Evolutionary conservation across 2,797 vertebrate species (phyloP).

Genomic region (Acanthurus tractus): DNA sequence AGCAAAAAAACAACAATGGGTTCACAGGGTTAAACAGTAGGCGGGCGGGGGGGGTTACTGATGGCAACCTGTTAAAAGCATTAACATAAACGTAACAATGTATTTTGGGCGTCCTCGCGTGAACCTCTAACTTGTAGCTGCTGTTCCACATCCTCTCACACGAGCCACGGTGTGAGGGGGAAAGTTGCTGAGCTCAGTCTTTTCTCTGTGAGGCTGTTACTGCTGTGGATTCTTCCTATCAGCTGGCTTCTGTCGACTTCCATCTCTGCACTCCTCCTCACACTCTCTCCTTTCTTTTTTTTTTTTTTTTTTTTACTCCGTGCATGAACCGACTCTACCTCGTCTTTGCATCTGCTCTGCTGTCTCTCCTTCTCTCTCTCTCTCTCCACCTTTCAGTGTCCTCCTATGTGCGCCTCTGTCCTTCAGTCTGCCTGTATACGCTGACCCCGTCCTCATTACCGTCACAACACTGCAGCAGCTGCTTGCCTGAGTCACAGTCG

Average conservation of each 20-base stretch:
- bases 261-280: conserved; percentile 38
- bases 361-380: conserved; percentile 1
- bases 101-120: conserved; percentile 23
- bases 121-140: conserved; percentile 36
- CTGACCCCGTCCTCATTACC: conserved; percentile 83
- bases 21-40: conserved; percentile 2
- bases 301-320: conserved; percentile 18
- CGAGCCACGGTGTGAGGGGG: conserved; percentile 27
- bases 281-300: conserved; percentile 34
- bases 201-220: conserved; percentile 48
- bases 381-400: conserved; percentile 22
- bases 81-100: conserved; percentile 10
- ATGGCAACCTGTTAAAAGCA: conserved; percentile 33
- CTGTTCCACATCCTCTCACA: conserved; percentile 37
- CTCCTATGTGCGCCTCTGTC: conserved; percentile 53
- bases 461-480: conserved; percentile 77
- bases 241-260: conserved; percentile 61
- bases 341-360: conserved; percentile 21
- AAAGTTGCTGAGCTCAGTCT: conserved; percentile 69
- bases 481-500: conserved; percentile 73
- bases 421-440: conserved; percentile 63
- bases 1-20: neutral
- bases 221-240: conserved; percentile 56
- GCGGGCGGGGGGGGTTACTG: conserved; percentile 3
- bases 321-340: conserved; percentile 40